Evolutionary conservation across 2,888 invertebrate genomes (phyloP).

Genomic region (Leucania comma): DNA sequence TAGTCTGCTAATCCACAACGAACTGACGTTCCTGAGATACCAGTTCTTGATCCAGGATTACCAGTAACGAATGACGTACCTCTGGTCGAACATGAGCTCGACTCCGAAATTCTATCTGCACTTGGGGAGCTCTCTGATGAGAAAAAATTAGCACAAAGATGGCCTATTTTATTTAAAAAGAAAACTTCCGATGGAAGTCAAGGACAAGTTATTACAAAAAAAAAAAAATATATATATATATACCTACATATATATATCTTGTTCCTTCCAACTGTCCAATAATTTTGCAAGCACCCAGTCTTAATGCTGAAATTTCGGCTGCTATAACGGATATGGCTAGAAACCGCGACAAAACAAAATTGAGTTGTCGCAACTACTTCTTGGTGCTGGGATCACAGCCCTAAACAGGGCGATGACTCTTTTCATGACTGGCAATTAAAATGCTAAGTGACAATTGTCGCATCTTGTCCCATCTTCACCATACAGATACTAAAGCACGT

Average conservation of each 20-base stretch:
- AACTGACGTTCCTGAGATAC: constrained; percentile 5
- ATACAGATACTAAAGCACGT: neutral
- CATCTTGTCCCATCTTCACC: neutral
- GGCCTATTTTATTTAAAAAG: neutral
- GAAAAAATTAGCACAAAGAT: constrained; percentile 9
- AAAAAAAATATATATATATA: too few relatives aligned
- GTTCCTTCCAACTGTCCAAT: constrained; percentile 9
- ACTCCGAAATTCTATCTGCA: neutral
- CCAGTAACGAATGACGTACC: neutral
- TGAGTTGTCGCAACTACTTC: constrained; percentile 1
- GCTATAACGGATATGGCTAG: neutral
- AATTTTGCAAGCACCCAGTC: constrained; percentile 4
- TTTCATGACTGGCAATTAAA: too few relatives aligned
- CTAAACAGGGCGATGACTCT: too few relatives aligned
- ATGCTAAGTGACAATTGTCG: too few relatives aligned
- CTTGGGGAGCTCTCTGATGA: neutral
- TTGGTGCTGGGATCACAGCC: too few relatives aligned
- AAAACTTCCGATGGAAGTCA: neutral
- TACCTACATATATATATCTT: too few relatives aligned
- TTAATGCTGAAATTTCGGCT: constrained; percentile 2
- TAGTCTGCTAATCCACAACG: neutral
- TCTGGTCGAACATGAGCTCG: neutral
- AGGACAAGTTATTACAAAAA: constrained; percentile 2
- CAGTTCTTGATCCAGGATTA: neutral
- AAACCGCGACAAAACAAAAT: constrained; percentile 5